Conservation (phyloP, 2,113 vertebrate genomes). For the Nothoprocta pentlandii region DNA sequence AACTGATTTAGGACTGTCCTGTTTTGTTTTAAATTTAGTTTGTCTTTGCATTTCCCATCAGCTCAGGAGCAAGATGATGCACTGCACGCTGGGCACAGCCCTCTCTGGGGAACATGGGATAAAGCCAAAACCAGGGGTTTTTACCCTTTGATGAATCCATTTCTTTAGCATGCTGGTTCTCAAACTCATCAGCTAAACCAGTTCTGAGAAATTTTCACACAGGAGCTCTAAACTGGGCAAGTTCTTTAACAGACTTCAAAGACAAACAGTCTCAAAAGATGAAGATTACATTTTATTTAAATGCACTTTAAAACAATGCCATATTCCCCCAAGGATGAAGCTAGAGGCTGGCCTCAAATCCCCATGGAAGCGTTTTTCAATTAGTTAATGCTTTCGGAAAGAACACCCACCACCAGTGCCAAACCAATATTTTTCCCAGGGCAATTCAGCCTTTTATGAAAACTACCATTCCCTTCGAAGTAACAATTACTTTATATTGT, state of each 20-base stretch:
- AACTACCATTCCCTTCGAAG: background rate
- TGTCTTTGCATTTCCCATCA: background rate
- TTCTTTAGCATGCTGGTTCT: background rate
- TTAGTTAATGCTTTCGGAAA: background rate
- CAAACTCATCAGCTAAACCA: background rate
- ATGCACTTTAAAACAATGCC: conserved; percentile 31
- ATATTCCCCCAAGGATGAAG: conserved; percentile 16
- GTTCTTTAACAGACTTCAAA: conserved; percentile 13
- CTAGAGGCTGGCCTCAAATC: background rate
- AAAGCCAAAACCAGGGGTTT: background rate
- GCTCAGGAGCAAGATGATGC: background rate
- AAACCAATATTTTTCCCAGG: conserved; percentile 29
- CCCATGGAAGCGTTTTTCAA: conserved; percentile 33
- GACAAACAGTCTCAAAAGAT: conserved; percentile 5
- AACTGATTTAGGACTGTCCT: background rate
- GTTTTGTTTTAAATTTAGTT: background rate
- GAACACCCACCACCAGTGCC: conserved; percentile 30
- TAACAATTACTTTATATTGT: conserved; percentile 23
- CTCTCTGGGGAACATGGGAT: background rate
- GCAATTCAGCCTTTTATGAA: conserved; percentile 30
- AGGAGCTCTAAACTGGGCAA: background rate
- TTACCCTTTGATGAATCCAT: background rate
- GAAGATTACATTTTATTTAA: conserved; percentile 20
- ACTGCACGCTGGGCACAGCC: background rate
- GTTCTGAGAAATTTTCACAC: conserved; percentile 10